These are phyloP conservation scores for Athene noctua DNA, from an alignment of 2,113 vertebrate species.

Conservation along the genomic window DNA sequence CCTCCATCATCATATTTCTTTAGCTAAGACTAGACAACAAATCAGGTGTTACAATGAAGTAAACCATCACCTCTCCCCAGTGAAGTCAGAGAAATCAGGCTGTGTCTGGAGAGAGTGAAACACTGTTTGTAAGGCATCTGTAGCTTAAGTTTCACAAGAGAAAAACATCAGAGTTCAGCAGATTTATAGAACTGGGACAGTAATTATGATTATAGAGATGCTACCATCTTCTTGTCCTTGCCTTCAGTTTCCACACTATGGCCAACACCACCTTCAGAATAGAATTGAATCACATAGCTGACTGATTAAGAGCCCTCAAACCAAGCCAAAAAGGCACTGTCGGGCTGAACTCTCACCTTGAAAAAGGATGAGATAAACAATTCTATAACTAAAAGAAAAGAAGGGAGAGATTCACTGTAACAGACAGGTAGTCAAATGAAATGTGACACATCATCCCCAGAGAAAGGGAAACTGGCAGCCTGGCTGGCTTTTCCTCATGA, in stretches of 20 bases:
- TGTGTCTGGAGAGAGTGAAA: background rate
- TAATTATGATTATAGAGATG: background rate
- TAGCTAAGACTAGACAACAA: background rate
- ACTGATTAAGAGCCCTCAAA: constrained; percentile 12
- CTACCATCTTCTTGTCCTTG: constrained; percentile 10
- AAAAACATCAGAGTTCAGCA: background rate
- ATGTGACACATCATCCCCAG: background rate
- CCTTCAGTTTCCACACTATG: background rate
- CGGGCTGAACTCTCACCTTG: background rate
- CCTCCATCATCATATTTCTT: background rate
- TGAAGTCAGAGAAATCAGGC: background rate
- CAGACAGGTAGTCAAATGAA: constrained; percentile 42
- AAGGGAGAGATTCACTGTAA: background rate
- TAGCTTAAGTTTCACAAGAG: background rate
- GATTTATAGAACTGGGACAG: background rate
- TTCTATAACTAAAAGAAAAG: constrained; percentile 44
- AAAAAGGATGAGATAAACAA: constrained; percentile 51
- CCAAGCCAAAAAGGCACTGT: constrained; percentile 10
- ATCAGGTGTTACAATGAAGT: background rate
- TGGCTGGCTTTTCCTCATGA: constrained; percentile 15
- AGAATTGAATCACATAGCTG: background rate
- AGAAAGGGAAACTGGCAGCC: constrained; percentile 18
- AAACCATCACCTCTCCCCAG: background rate
- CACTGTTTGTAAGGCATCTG: background rate
- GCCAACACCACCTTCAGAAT: background rate